A percentile compares a stretch with the other conserved stretches of the same genome.
Evolutionary conservation across 2,113 vertebrate genomes (phyloP).

Genomic region (Dendropsophus ebraccatus): DNA sequence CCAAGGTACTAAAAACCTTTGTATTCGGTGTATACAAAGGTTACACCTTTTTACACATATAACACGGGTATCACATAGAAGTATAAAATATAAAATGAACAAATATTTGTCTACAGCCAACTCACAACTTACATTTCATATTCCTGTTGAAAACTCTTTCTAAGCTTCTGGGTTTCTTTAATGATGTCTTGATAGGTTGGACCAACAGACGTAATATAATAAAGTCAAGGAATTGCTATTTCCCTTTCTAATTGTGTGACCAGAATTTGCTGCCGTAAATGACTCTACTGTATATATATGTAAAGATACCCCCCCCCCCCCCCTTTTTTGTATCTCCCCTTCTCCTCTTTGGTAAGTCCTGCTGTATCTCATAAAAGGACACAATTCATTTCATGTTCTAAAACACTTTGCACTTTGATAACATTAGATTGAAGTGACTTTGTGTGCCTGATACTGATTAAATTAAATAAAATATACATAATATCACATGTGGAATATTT

Average conservation of each 20-base stretch:
- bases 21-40: too few species aligned
- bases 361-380: too few species aligned
- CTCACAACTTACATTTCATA: constrained; percentile 61
- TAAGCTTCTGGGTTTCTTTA: constrained; percentile 62
- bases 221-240: constrained; percentile 62
- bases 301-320: too few species aligned
- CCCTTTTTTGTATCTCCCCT: too few species aligned
- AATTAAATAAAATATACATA: not conserved
- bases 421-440: not conserved
- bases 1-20: not conserved
- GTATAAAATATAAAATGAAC: not conserved
- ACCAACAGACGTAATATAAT: constrained; percentile 65
- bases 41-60: not conserved
- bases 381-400: too few species aligned
- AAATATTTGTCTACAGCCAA: not conserved
- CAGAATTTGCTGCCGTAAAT: not conserved
- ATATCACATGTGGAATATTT: not conserved
- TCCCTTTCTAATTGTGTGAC: not conserved
- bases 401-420: not conserved
- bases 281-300: not conserved
- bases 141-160: constrained; percentile 60
- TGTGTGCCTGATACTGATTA: not conserved
- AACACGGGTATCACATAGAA: not conserved
- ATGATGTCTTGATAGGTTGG: constrained; percentile 70
- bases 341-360: too few species aligned